These are phyloP conservation scores for Rhynchophorus ferrugineus DNA, from an alignment of 1,140 invertebrate genomes.

Conservation along the genomic window DNA sequence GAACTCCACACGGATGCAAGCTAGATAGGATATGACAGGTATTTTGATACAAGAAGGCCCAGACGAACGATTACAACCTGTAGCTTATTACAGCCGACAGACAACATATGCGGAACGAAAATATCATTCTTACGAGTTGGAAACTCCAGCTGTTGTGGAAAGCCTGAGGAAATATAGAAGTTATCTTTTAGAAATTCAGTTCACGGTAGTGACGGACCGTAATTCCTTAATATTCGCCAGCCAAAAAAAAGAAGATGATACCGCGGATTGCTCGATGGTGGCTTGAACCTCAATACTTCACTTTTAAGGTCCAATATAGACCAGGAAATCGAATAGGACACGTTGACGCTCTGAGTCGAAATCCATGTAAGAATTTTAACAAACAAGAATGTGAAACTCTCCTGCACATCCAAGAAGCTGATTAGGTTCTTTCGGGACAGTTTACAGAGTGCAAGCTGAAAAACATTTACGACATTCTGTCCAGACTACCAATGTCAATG, in stretches of 20 bases:
- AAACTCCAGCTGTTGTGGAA: conserved; percentile 8
- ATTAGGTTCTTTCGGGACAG: conserved; percentile 22
- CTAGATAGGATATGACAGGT: neutral
- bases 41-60: neutral
- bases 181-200: neutral
- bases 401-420: conserved; percentile 13
- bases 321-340: conserved; percentile 29
- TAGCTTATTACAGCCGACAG: neutral
- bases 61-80: neutral
- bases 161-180: neutral
- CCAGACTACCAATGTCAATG: conserved; percentile 17
- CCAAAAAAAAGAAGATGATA: conserved; percentile 26
- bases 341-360: conserved; percentile 33
- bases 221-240: no score
- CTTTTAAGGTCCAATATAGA: conserved; percentile 30
- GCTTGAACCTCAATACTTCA: conserved; percentile 25
- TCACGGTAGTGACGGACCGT: neutral
- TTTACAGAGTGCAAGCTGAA: conserved; percentile 20
- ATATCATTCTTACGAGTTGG: neutral
- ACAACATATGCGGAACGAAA: neutral
- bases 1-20: neutral
- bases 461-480: conserved; percentile 8
- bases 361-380: no score
- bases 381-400: no score
- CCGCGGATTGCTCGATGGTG: conserved; percentile 31